Percentiles rank a stretch among this genome's conserved stretches.
Conservation (phyloP, 2,888 invertebrate species). For the Thereva nobilitata region DNA sequence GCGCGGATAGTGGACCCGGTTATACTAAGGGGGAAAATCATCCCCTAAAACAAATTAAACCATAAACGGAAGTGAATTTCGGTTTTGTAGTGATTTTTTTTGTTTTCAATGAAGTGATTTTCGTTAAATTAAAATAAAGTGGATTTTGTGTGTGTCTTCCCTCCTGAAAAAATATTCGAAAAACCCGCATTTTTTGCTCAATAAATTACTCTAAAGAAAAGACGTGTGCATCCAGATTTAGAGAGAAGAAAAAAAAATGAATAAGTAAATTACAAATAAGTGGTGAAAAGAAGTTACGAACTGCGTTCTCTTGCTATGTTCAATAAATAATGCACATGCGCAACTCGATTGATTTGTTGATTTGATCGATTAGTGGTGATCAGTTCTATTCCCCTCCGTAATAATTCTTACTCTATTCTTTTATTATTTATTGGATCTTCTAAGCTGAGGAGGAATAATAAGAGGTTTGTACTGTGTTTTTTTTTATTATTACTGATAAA, state of each 20-base stretch:
- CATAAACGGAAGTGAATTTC: slow-evolving; percentile 1
- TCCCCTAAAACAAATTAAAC: too few species aligned
- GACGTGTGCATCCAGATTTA: background rate
- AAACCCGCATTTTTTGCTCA: slow-evolving; percentile 15
- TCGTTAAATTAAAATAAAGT: slow-evolving; percentile 18
- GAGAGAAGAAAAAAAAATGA: background rate
- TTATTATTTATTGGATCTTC: slow-evolving; percentile 8
- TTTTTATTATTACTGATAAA: too few species aligned
- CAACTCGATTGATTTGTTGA: slow-evolving; percentile 26
- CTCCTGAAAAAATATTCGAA: too few species aligned
- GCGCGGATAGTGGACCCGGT: too few species aligned
- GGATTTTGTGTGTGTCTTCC: background rate
- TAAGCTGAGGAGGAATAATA: slow-evolving; percentile 8
- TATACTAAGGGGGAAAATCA: too few species aligned
- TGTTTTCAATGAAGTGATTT: slow-evolving; percentile 24
- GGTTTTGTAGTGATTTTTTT: slow-evolving; percentile 13
- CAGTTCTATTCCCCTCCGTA: slow-evolving; percentile 18
- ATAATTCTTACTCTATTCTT: slow-evolving; percentile 6
- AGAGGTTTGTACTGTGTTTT: slow-evolving; percentile 11
- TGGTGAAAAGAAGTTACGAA: background rate
- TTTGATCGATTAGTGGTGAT: slow-evolving; percentile 34
- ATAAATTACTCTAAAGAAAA: slow-evolving; percentile 12
- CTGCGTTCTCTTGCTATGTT: background rate
- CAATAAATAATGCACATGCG: background rate
- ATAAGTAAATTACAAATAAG: slow-evolving; percentile 11